Conservation (phyloP, 64 coral and sea anemone species). For the Montipora sp. region DNA sequence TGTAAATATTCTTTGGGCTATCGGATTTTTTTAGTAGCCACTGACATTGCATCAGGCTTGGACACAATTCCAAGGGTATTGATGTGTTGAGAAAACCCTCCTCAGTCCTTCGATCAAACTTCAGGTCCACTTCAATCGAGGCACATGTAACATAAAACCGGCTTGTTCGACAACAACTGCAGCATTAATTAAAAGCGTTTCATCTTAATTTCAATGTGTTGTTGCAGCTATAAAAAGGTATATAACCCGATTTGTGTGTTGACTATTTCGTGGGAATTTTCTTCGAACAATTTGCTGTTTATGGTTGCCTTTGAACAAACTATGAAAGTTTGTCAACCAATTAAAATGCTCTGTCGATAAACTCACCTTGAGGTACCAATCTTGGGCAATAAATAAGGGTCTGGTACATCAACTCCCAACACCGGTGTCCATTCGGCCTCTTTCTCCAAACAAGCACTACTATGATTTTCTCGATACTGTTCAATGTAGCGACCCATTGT, state of each 20-base stretch:
- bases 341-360: constrained; percentile 44
- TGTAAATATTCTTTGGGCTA: not conserved
- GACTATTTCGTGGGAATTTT: not conserved
- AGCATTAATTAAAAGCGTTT: not conserved
- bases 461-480: constrained; percentile 92
- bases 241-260: not conserved
- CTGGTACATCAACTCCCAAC: constrained; percentile 81
- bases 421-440: constrained; percentile 70
- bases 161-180: not conserved
- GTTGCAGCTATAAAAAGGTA: not conserved
- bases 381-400: constrained; percentile 80
- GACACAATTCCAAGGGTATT: not conserved
- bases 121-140: not conserved
- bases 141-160: too few species aligned
- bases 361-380: constrained; percentile 74
- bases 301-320: constrained; percentile 6
- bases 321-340: constrained; percentile 26
- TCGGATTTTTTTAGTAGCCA: not conserved
- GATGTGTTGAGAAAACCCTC: not conserved
- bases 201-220: not conserved
- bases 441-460: constrained; percentile 57
- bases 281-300: not conserved
- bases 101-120: not conserved
- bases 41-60: not conserved
- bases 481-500: constrained; percentile 66